Evolutionary conservation across 2,797 vertebrate species (phyloP), one percentile per base, ranked within the genome.

Genomic region (Psittacula echo): DNA sequence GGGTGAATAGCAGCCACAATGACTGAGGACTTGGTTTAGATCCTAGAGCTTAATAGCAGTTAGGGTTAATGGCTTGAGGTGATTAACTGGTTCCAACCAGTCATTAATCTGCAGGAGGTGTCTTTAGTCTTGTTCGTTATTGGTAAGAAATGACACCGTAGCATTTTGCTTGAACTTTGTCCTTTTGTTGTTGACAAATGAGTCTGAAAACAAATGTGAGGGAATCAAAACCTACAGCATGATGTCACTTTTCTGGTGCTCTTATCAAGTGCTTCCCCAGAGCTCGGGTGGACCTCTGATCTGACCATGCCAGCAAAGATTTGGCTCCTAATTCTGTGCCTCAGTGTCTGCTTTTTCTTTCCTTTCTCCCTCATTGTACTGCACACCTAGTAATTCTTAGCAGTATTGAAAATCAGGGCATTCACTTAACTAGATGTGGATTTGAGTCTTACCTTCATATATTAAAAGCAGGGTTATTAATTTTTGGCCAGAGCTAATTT

Each of bases 61-160:
- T 95, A 60, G 61, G 75, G 76, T 95, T 95, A 96, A 96, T 91
- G 67, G 56, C 75, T 87, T 89, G 86, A 94, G 42, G 91, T 93
- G 95, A 97, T 96, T 95, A 96, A 95, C 91, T 89, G 75, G 14
- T 84, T 85, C 60, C 48, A 93, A 51, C 78, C 42, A 82, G 76
- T 82, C 88, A 95, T 95, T 95, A 94, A 94, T 94, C 91, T 62
- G 30, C 81, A 94, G 92, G 90, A 94, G 60, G 72, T 80, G 68
- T 73, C 86, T 87, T 90, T 58, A 83, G 65, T 44, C 83, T 87
- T 93, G 66, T 86, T 90, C 71, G 37, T 86, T 80, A 81, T 67
- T 76, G 71, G 61, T 68, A 84, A 94, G 74, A 94, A 96, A 96
- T 89, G 62, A 90, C 68, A 96, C 75, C 62, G 80, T 89, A 60